Evolutionary conservation across 2,888 invertebrate genomes (phyloP).

Genomic region (Cacoxenus indagator): DNA sequence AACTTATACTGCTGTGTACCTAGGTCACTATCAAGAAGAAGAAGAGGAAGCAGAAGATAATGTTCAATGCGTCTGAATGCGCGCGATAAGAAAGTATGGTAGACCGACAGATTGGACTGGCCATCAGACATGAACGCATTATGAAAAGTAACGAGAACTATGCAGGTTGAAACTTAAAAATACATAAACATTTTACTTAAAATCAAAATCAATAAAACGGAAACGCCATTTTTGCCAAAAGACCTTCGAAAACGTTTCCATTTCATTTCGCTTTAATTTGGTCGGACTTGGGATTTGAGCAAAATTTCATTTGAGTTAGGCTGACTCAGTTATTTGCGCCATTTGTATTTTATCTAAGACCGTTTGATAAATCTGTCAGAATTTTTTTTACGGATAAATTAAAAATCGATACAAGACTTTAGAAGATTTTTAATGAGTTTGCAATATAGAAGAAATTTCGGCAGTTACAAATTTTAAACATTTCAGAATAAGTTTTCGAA

Average conservation of each 20-base stretch:
- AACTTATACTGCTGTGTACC: neutral
- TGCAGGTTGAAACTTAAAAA: neutral
- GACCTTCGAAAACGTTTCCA: slow-evolving; percentile 5
- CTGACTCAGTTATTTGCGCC: no score
- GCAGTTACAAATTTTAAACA: neutral
- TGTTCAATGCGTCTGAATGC: neutral
- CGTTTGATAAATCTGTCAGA: neutral
- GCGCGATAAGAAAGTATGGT: neutral
- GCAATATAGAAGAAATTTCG: neutral
- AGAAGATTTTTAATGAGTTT: neutral
- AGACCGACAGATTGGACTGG: neutral
- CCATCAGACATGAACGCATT: neutral
- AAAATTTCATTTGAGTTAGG: neutral
- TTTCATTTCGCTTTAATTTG: neutral
- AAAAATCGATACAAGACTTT: neutral
- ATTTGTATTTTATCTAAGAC: no score
- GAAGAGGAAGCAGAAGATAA: neutral
- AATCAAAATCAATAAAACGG: neutral
- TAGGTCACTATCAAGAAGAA: neutral
- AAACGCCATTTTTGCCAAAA: neutral
- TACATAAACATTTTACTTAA: neutral
- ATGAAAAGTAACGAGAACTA: neutral
- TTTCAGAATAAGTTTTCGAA: no score
- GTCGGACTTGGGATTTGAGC: no score
- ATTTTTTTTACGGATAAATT: neutral